A percentile compares a stretch with the other conserved stretches of the same genome.
Conservation (phyloP, 2,113 vertebrate genomes). For the Xenus cinereus region DNA sequence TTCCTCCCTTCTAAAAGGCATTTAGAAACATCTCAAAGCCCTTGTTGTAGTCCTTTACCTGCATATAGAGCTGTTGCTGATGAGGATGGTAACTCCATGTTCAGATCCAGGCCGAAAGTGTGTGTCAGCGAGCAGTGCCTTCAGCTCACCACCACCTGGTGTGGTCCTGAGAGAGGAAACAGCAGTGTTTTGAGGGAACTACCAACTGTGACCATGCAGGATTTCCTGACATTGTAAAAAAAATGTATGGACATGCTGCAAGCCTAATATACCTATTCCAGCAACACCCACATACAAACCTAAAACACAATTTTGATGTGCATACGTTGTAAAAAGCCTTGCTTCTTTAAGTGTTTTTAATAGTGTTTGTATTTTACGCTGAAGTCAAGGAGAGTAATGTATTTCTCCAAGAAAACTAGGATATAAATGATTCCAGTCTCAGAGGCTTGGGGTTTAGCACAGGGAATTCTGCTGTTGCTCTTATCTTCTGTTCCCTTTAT, state of each 20-base stretch:
- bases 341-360: background rate
- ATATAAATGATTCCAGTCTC: background rate
- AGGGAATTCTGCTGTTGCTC: background rate
- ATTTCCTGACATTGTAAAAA: background rate
- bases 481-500: background rate
- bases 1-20: background rate
- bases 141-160: background rate
- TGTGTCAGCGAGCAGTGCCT: rapidly evolving
- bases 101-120: background rate
- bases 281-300: background rate
- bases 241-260: background rate
- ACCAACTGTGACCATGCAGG: background rate
- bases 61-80: background rate
- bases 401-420: background rate
- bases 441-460: background rate
- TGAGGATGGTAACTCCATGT: background rate
- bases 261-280: background rate
- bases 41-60: background rate
- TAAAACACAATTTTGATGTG: background rate
- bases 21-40: background rate
- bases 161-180: background rate
- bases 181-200: background rate
- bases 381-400: background rate
- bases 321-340: background rate
- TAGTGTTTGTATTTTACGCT: background rate